phyloP scores from a whole-genome alignment of 2,888 invertebrate genomes.

The Horisme vitalbata region DNA sequence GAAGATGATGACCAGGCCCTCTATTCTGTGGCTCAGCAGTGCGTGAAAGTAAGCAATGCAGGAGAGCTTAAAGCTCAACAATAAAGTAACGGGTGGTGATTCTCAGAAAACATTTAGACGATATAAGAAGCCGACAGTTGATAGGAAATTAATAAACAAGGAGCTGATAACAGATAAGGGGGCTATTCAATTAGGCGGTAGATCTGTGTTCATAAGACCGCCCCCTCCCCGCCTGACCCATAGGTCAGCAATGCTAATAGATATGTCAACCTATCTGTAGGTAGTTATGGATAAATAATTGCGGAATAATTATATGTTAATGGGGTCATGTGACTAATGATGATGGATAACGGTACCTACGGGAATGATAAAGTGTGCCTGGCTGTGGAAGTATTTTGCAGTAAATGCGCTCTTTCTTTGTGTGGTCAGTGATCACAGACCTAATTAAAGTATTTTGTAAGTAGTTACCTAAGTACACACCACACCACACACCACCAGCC shows the following conservation, averaged over 20 bases:
- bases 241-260: slow-evolving; percentile 36
- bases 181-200: slow-evolving; percentile 66
- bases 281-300: slow-evolving; percentile 62
- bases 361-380: slow-evolving; percentile 8
- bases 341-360: slow-evolving; percentile 15
- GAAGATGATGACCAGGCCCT: no score
- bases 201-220: slow-evolving; percentile 57
- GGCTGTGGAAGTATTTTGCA: slow-evolving; percentile 2
- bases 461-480: no score
- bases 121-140: slow-evolving; percentile 55
- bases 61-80: neutral
- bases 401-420: slow-evolving; percentile 26
- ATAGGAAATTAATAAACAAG: slow-evolving; percentile 69
- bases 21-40: neutral
- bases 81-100: neutral
- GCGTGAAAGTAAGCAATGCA: neutral
- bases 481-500: no score
- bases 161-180: slow-evolving; percentile 63
- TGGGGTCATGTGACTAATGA: slow-evolving; percentile 29
- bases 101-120: slow-evolving; percentile 17
- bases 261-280: slow-evolving; percentile 42
- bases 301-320: slow-evolving; percentile 51
- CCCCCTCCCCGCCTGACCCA: slow-evolving; percentile 55
- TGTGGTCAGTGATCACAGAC: no score
- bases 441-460: no score